These are phyloP conservation scores for Panthera uncia DNA, from an alignment of 2,113 vertebrate genomes.

Conservation along the genomic window DNA sequence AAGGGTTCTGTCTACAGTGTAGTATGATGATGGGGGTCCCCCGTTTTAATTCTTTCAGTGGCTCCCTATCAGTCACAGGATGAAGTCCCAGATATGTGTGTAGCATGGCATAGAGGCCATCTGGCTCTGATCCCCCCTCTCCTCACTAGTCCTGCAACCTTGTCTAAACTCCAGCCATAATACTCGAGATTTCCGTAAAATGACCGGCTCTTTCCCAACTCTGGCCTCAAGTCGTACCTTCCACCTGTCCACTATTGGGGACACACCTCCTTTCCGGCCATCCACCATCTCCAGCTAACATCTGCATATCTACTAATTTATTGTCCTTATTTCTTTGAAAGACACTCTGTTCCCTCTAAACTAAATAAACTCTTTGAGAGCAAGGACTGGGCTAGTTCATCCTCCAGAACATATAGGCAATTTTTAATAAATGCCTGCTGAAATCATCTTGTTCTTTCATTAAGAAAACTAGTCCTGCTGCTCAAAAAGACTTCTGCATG, in stretches of 20 bases:
- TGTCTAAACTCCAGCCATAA: background rate
- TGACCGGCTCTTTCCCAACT: background rate
- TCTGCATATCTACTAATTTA: background rate
- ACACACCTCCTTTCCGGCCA: background rate
- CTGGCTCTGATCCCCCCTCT: background rate
- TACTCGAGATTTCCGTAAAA: background rate
- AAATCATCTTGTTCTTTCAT: constrained; percentile 29
- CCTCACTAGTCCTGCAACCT: background rate
- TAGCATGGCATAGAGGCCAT: background rate
- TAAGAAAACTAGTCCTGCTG: background rate
- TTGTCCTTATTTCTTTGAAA: constrained; percentile 1
- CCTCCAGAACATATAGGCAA: background rate
- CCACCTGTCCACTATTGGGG: background rate
- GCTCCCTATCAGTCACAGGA: background rate
- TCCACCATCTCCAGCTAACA: background rate
- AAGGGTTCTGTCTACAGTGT: background rate
- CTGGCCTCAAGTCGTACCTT: background rate
- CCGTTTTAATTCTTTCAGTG: background rate
- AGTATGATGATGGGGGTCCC: background rate
- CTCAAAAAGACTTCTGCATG: background rate
- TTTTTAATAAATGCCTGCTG: constrained; percentile 21
- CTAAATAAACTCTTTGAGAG: constrained; percentile 6
- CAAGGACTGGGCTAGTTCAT: background rate
- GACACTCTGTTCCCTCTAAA: background rate
- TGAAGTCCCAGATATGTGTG: background rate